phyloP scores from a whole-genome alignment of 1,140 invertebrate genomes.

The Drosophila kanapiae region DNA sequence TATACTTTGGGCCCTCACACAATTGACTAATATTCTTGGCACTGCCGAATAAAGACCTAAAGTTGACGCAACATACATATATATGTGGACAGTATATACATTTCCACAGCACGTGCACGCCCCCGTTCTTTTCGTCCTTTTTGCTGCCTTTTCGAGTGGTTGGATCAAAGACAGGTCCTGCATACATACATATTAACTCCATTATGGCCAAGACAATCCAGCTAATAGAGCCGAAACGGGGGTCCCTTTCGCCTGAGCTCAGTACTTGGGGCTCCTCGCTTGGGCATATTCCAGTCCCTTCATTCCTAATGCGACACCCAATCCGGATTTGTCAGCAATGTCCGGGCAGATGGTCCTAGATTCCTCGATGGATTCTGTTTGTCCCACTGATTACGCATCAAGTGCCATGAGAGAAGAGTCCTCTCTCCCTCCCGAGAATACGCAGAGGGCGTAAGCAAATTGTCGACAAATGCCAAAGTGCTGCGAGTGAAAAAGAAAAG shows the following conservation, averaged over 20 bases:
- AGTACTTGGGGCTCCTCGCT: constrained; percentile 1
- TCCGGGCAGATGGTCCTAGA: constrained; percentile 65
- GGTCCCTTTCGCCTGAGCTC: constrained; percentile 18
- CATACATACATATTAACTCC: constrained; percentile 73
- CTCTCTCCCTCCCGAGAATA: background rate
- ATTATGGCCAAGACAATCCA: constrained; percentile 76
- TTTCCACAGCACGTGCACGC: constrained; percentile 24
- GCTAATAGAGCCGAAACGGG: constrained; percentile 57
- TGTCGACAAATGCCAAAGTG: constrained; percentile 50
- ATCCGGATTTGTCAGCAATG: constrained; percentile 77
- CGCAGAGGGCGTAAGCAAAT: constrained; percentile 55
- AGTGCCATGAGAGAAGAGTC: constrained; percentile 47
- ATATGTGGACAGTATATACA: background rate
- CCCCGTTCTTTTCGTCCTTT: constrained; percentile 18
- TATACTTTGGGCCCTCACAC: constrained; percentile 9
- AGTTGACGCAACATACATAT: constrained; percentile 14
- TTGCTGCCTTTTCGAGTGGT: constrained; percentile 15
- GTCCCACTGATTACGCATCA: constrained; percentile 74
- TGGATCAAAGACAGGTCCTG: constrained; percentile 70
- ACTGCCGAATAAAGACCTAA: constrained; percentile 30
- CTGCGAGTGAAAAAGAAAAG: constrained; percentile 28
- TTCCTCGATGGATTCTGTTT: constrained; percentile 64
- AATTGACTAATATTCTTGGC: constrained; percentile 44
- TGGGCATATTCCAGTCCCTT: constrained; percentile 4
- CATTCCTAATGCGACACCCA: constrained; percentile 67